These are phyloP conservation scores for Myotis myotis DNA, from an alignment of 2,797 vertebrate genomes.

Conservation along the genomic window DNA sequence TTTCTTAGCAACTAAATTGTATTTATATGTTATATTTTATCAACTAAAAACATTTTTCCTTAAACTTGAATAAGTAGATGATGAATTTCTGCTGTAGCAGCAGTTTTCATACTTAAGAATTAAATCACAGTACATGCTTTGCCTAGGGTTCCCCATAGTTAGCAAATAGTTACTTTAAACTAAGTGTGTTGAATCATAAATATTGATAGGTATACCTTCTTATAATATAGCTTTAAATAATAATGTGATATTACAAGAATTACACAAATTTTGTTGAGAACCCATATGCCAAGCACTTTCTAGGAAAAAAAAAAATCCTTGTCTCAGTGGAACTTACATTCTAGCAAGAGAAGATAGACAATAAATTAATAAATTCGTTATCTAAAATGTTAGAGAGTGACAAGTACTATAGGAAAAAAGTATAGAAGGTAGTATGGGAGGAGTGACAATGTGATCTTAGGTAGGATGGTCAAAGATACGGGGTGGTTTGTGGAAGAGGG, in stretches of 20 bases:
- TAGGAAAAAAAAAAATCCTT: conserved; percentile 3
- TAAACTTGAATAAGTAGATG: neutral
- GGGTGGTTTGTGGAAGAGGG: neutral
- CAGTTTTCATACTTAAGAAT: conserved; percentile 39
- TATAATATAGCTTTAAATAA: neutral
- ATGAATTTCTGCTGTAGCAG: conserved; percentile 23
- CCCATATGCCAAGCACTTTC: neutral
- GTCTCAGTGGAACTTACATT: neutral
- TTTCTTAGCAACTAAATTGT: neutral
- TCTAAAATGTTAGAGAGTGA: neutral
- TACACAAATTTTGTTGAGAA: neutral
- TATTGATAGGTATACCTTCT: neutral
- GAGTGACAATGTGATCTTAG: neutral
- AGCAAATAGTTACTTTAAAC: conserved; percentile 16
- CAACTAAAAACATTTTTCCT: conserved; percentile 19
- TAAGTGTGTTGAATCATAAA: neutral
- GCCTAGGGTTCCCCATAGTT: neutral
- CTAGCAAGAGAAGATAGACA: conserved; percentile 19
- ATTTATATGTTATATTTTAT: neutral
- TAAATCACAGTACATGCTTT: conserved; percentile 22
- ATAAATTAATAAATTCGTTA: neutral
- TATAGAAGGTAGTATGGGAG: neutral
- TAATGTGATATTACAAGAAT: neutral
- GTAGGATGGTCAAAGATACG: neutral
- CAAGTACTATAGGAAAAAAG: neutral